Evolutionary conservation across 2,888 invertebrate species (phyloP), one percentile per base, ranked within the genome.

Genomic region (Priocnemis perturbator): DNA sequence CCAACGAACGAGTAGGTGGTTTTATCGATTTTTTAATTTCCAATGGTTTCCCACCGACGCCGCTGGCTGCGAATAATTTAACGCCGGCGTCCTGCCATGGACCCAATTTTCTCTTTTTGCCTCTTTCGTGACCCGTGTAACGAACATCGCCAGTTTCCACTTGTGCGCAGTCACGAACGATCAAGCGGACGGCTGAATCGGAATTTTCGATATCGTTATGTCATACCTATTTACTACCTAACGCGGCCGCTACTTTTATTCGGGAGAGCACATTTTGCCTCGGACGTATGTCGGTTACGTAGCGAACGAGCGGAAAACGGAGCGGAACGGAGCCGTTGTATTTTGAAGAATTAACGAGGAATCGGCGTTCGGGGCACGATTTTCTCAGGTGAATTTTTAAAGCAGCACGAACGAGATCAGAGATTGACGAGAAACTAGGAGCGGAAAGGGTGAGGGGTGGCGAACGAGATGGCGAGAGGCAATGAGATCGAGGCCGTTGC

Each of bases 1-100:
- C 15, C 5, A 19, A 2, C 44, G 65, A 58, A 66, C 58, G 67
- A 65, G 63, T 66, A 56, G 56, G 63, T 59, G 73, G 64, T 69
- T 79, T 71, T 69, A 73, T 77, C 62, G 74, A 79, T 79, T 77
- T 67, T 56, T 64, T 73, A 71, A 77, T 79, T 77, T 68, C 52
- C 58, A 66, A 72, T 63, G 60, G 70, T 75, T 76, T 72, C 63
- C 63, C 59, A 63, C 70, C 63, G 66, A 21, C 68, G n/a, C n/a
- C n/a, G n/a, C n/a, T n/a, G 55, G 71, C 17, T 59, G 37, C 63
- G 69, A 73, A 79, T 74, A 79, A 79, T 77, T 74, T 57, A 60
- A 50, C 50, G 58, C 52, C 53, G 60, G 50, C 50, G 61, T 14
- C 57, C 50, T 45, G 19, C 45, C 47, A 9, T 47, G 17, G 30